A percentile compares a stretch with the other conserved stretches of the same genome.
Evolutionary conservation across 53 echinoderm and acorn worm species (phyloP).

Genomic region (Echinometra lucunter): DNA sequence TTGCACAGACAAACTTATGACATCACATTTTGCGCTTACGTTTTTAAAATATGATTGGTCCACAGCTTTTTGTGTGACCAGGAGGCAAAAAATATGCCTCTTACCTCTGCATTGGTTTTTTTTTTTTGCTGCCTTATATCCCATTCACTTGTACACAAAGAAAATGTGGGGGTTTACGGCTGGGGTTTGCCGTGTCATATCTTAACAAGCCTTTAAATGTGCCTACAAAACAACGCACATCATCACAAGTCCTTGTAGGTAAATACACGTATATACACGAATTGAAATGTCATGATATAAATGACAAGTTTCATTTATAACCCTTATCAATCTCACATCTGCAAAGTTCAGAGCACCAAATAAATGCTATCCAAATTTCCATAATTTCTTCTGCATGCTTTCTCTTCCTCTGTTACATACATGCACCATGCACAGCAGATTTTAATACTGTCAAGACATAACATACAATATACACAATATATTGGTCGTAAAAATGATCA

Average conservation of each 20-base stretch:
- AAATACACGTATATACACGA: background rate
- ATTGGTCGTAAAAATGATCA: background rate
- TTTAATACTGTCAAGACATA: background rate
- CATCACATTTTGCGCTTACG: too few relatives aligned
- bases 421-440: background rate
- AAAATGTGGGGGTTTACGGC: too few relatives aligned
- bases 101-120: too few relatives aligned
- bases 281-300: background rate
- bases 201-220: too few relatives aligned
- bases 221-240: background rate
- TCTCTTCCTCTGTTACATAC: background rate
- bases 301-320: background rate
- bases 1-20: too few relatives aligned
- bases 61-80: too few relatives aligned
- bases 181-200: too few relatives aligned
- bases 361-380: background rate
- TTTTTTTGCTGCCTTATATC: too few relatives aligned
- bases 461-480: background rate
- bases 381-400: background rate
- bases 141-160: too few relatives aligned
- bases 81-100: too few relatives aligned
- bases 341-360: background rate
- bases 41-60: too few relatives aligned
- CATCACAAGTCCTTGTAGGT: background rate
- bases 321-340: background rate